These are phyloP conservation scores for Drosophila robusta DNA, from an alignment of 2,888 invertebrate genomes.

Conservation along the genomic window DNA sequence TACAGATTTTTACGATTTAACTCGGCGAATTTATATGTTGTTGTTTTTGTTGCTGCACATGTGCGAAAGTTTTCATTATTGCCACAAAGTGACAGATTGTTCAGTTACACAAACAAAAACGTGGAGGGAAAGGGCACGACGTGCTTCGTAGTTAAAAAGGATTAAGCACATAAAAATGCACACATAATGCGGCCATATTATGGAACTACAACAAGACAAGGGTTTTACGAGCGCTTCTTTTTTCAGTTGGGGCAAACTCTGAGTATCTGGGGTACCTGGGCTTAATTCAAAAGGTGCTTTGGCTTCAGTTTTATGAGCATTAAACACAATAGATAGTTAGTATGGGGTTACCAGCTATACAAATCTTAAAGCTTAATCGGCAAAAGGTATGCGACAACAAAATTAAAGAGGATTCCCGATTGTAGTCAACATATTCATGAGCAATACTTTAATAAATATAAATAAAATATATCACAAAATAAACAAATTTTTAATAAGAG, in stretches of 20 bases:
- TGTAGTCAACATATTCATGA: too few relatives aligned
- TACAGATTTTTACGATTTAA: slow-evolving; percentile 68
- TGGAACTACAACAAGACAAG: slow-evolving; percentile 24
- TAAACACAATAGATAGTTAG: slow-evolving; percentile 10
- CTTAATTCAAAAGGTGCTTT: slow-evolving; percentile 12
- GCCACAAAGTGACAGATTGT: slow-evolving; percentile 75
- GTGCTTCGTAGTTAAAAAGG: slow-evolving; percentile 26
- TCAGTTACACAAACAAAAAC: slow-evolving; percentile 11
- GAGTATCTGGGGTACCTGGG: background rate
- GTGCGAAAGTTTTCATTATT: slow-evolving; percentile 57
- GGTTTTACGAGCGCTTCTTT: slow-evolving; percentile 18
- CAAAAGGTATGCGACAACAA: background rate
- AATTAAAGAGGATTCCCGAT: background rate
- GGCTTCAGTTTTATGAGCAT: slow-evolving; percentile 15
- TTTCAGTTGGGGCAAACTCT: background rate
- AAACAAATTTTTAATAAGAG: too few relatives aligned
- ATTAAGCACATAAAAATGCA: slow-evolving; percentile 57
- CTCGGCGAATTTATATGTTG: slow-evolving; percentile 37
- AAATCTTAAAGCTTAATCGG: background rate
- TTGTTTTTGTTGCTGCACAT: slow-evolving; percentile 32
- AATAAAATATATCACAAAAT: too few relatives aligned
- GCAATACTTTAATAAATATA: too few relatives aligned
- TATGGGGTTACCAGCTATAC: slow-evolving; percentile 7
- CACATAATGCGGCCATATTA: slow-evolving; percentile 49
- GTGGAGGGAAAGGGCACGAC: background rate